phyloP scores from a whole-genome alignment of 1,140 invertebrate species.

The Lycorma delicatula region DNA sequence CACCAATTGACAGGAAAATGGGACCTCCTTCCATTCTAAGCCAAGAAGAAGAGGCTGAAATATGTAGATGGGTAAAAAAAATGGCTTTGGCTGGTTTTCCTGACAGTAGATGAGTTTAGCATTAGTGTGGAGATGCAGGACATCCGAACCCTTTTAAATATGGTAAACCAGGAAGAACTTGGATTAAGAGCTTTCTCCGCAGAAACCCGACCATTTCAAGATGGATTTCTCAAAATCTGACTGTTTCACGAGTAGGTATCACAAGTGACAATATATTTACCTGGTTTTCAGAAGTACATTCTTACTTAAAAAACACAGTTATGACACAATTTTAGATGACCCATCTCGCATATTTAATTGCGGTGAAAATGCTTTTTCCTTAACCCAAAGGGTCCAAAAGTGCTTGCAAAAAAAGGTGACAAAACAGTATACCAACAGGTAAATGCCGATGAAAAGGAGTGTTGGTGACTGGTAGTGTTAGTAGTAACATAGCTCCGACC shows the following conservation, averaged over 20 bases:
- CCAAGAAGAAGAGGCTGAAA: slow-evolving; percentile 29
- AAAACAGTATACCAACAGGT: slow-evolving; percentile 20
- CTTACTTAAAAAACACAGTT: neutral
- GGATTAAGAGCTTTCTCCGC: slow-evolving; percentile 9
- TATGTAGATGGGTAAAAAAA: slow-evolving; percentile 32
- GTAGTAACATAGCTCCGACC: neutral
- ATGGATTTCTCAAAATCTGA: slow-evolving; percentile 7
- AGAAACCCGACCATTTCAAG: slow-evolving; percentile 5
- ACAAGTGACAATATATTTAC: slow-evolving; percentile 16
- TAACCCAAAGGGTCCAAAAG: slow-evolving; percentile 18
- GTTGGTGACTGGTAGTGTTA: no score
- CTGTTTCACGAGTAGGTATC: slow-evolving; percentile 21
- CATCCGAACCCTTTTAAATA: slow-evolving; percentile 21
- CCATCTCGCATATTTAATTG: slow-evolving; percentile 7
- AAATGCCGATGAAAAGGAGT: slow-evolving; percentile 20
- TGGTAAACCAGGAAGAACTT: slow-evolving; percentile 11
- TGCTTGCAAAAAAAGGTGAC: slow-evolving; percentile 18
- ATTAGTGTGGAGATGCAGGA: slow-evolving; percentile 33
- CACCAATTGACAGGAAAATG: slow-evolving; percentile 27
- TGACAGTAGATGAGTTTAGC: slow-evolving; percentile 31
- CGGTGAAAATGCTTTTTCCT: slow-evolving; percentile 18
- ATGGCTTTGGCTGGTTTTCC: slow-evolving; percentile 35
- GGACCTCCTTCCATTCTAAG: slow-evolving; percentile 29
- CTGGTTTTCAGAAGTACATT: neutral
- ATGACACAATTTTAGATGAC: neutral